Percentiles rank a stretch among this genome's conserved stretches.
phyloP scores from a whole-genome alignment of 2,113 vertebrate genomes.

The Chamaetylas fuelleborni region DNA sequence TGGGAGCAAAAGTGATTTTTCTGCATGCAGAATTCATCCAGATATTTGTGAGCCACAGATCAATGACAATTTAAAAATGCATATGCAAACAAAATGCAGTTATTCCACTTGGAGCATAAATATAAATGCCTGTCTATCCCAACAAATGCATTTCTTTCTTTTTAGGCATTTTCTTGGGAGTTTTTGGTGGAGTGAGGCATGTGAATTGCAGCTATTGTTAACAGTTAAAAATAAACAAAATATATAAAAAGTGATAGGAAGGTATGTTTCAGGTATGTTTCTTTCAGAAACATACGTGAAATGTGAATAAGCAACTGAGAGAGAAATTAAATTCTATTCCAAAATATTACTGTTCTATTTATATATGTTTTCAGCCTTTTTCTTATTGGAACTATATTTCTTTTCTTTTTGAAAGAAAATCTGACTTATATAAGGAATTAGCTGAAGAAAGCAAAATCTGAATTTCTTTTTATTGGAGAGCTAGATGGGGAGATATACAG shows the following conservation, averaged over 20 bases:
- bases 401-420: neutral
- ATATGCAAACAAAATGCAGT: neutral
- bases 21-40: neutral
- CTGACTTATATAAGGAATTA: neutral
- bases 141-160: accelerated
- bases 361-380: neutral
- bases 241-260: neutral
- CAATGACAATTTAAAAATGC: neutral
- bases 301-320: neutral
- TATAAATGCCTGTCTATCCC: neutral
- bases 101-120: neutral
- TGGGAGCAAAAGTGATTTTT: neutral
- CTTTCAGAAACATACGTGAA: neutral
- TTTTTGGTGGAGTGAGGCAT: neutral
- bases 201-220: neutral
- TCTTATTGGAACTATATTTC: neutral
- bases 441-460: neutral
- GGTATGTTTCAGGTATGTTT: neutral
- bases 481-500: neutral
- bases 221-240: neutral
- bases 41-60: neutral
- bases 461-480: neutral
- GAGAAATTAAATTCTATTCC: neutral
- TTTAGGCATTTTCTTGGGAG: neutral
- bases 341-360: neutral